phyloP scores from a whole-genome alignment of 1,140 invertebrate genomes.

The Trinorchestia longiramus region DNA sequence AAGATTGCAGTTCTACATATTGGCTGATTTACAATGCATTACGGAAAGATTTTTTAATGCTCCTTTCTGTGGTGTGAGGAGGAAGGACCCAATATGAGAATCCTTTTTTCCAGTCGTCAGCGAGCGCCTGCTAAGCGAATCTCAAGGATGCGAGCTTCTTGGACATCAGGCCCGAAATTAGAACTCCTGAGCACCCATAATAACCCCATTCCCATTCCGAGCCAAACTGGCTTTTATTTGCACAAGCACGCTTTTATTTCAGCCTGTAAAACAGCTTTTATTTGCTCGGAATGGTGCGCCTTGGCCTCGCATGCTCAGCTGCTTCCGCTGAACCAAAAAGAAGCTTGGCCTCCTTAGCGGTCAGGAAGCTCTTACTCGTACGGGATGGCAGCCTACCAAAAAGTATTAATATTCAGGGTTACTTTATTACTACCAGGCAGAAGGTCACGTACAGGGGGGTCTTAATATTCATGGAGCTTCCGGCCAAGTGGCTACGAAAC shows the following conservation, averaged over 20 bases:
- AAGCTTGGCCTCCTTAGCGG: neutral
- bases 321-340: conserved; percentile 23
- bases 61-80: neutral
- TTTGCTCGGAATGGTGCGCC: conserved; percentile 44
- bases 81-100: neutral
- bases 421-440: neutral
- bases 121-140: neutral
- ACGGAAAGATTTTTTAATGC: neutral
- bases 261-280: conserved; percentile 49
- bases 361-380: neutral
- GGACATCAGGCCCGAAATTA: conserved; percentile 38
- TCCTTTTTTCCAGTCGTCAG: neutral
- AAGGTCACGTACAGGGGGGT: neutral
- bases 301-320: neutral
- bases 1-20: neutral
- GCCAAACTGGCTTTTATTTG: conserved; percentile 52
- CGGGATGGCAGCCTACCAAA: neutral
- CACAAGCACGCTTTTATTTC: conserved; percentile 49
- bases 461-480: neutral
- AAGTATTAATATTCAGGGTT: conserved; percentile 31
- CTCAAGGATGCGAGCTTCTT: neutral
- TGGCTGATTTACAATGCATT: neutral
- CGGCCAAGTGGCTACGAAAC: neutral
- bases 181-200: conserved; percentile 52
- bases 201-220: conserved; percentile 50